Base-by-base conservation (phyloP, 1,140 invertebrate species). In the Ips nitidus region DNA sequence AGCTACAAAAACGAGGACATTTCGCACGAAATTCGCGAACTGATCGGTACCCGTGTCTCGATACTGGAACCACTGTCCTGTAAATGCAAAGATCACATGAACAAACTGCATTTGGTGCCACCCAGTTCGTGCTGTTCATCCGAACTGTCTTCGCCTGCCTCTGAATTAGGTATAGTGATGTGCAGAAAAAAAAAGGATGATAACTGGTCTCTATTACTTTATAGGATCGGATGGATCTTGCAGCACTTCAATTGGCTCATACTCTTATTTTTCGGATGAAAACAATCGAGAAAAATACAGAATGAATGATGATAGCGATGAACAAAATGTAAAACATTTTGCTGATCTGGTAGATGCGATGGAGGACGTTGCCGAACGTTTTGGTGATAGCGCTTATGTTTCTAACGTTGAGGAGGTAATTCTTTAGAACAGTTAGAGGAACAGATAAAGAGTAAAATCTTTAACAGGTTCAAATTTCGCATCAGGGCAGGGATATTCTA, bases 11-110 rank as follows among this genome's bases (percentile, higher is more conserved):
- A 69, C 47, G 40, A 52, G 8, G 43, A 47, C 2, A 62, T 56
- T 8, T 45, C 59, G 8, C 41, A 39, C 1, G 66, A 69, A 55
- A 69, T 69, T 47, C 58, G 50, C 6, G 66, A 69, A 53, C 47
- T 42, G 36, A 37, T 56, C 3, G 66, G 59, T 22, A 7, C 57
- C 39, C 7, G 37, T 7, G 22, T 39, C 7, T 8, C 40, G 3
- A 2, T 59, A 8, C 45, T 69, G 59, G 58, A 69, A 3, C 7
- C 39, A 7, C 38, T 69, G 22, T 62, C 58, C 7, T 69, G 66
- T 56, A 55, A 62, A 69, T 69, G 66, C 47, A 38, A 4, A 22
- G 42, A 56, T 40, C 66, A 69, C 41, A 38, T 42, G 39, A 42
- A 52, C 3, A 41, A 37, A 40, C 37, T 43, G 6, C 43, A 4